Evolutionary conservation across 2,888 invertebrate genomes (phyloP), one percentile per base, ranked within the genome.

Genomic region (Liodrosophila aerea): DNA sequence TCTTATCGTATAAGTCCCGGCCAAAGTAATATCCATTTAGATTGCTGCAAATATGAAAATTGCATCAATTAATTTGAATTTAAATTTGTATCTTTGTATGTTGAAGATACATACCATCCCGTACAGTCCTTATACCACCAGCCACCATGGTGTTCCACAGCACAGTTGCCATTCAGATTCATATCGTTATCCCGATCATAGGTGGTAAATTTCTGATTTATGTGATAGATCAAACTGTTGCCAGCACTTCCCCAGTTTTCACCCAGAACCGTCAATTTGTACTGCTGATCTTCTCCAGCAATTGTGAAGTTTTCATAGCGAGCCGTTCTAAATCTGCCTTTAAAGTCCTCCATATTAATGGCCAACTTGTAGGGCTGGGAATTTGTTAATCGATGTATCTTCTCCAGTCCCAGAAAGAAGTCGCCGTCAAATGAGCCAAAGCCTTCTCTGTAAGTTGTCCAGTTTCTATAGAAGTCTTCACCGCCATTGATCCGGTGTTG

Each of bases 341-440:
- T 1, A 12, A 41, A 8, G 8, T 12, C 7, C 27, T 29, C 40
- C 9, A 41, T 29, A 8, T 13, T 3, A 1, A 41, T 41, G 12
- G 22, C 22, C 2, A 41, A 13, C 29, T 41, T 12, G 12, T 41
- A 27, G 5, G 40, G 40, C 7, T 13, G 22, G 11, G 9, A 3
- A 4, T 4, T 29, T 11, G 40, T 41, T 8, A 41, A 7, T 1
- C 27, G 40, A 41, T 41, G 29, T 3, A 41, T 41, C 8, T 18
- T 41, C 12, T 41, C 40, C 7, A 41, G 9, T n/a, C 40, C 40
- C 2, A 41, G 29, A n/a, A 41, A 41, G 27, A 29, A 41, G 8
- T 41, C 40, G 7, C 29, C 18, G 2, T 41, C 4, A 8, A 41
- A 29, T 1, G 11, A 12, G 7, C 40, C 40, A 13, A 41, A 41